phyloP scores from a whole-genome alignment of 2,113 vertebrate species.

The Heptranchias perlo region DNA sequence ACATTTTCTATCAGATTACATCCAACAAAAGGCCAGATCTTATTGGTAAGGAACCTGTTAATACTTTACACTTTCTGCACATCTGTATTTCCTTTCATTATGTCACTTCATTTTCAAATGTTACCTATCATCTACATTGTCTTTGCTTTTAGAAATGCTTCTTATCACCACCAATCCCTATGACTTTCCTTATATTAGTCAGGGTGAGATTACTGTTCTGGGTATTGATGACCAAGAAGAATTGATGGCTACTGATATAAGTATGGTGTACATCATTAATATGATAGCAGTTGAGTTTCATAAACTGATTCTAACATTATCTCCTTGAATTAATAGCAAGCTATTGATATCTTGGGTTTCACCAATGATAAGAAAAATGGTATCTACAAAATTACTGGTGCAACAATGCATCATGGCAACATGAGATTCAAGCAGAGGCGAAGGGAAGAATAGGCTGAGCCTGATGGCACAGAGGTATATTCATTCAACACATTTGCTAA shows the following conservation, averaged over 20 bases:
- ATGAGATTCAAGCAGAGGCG: conserved; percentile 70
- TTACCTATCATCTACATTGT: conserved; percentile 15
- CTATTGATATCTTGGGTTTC: conserved; percentile 64
- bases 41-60: conserved; percentile 58
- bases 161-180: conserved; percentile 60
- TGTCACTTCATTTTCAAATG: neutral
- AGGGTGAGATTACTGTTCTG: conserved; percentile 64
- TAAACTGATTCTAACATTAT: neutral
- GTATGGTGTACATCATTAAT: conserved; percentile 26
- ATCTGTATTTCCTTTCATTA: neutral
- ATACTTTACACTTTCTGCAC: neutral
- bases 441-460: conserved; percentile 64
- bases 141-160: conserved; percentile 57
- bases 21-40: conserved; percentile 81
- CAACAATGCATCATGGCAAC: conserved; percentile 60
- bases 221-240: conserved; percentile 63
- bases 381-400: conserved; percentile 61
- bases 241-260: conserved; percentile 62
- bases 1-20: conserved; percentile 90
- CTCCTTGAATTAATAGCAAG: conserved; percentile 48
- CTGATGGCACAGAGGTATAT: conserved; percentile 57
- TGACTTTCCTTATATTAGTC: conserved; percentile 64
- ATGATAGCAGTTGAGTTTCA: neutral
- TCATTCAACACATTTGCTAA: neutral
- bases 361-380: conserved; percentile 54